These are phyloP conservation scores for Melopsittacus undulatus DNA, from an alignment of 2,797 vertebrate species.

Conservation along the genomic window DNA sequence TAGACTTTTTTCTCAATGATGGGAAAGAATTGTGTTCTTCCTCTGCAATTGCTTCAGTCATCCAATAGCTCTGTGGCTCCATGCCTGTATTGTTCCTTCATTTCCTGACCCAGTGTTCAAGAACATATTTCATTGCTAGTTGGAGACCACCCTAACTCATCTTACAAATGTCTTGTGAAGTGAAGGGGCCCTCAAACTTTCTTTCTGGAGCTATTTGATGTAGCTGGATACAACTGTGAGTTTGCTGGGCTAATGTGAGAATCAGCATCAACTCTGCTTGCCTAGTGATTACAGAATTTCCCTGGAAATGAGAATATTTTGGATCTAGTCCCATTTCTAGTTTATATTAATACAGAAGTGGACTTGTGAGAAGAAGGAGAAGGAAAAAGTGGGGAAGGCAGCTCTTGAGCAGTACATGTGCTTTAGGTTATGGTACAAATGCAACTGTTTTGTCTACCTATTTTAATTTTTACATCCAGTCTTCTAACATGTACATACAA, in stretches of 20 bases:
- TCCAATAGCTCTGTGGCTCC: neutral
- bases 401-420: neutral
- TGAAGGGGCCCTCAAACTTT: neutral
- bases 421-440: neutral
- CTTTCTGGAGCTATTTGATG: neutral
- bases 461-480: neutral
- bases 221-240: neutral
- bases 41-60: neutral
- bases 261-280: neutral
- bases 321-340: neutral
- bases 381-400: neutral
- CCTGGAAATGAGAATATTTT: neutral
- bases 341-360: neutral
- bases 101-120: neutral
- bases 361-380: neutral
- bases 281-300: neutral
- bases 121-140: neutral
- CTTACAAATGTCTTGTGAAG: neutral
- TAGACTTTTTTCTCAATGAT: neutral
- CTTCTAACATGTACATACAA: neutral
- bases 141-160: neutral
- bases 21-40: neutral
- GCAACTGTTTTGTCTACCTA: neutral
- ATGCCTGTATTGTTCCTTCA: neutral
- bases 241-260: neutral